These are phyloP conservation scores for Epicauta chinensis DNA, from an alignment of 1,140 invertebrate species.

Conservation along the genomic window DNA sequence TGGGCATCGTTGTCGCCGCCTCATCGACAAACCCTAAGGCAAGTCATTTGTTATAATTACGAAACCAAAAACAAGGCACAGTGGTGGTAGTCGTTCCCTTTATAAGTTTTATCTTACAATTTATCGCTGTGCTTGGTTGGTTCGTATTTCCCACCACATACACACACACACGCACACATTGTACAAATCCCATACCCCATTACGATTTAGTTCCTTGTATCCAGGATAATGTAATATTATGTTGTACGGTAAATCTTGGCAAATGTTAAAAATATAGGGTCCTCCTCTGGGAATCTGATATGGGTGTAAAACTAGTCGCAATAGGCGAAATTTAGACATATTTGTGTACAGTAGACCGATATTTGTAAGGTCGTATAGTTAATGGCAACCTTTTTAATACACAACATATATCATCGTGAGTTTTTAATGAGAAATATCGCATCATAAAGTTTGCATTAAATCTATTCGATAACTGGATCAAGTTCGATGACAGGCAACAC, in stretches of 20 bases:
- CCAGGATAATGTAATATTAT: slow-evolving; percentile 30
- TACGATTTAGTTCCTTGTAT: slow-evolving; percentile 29
- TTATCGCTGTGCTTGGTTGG: slow-evolving; percentile 25
- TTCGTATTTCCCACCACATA: slow-evolving; percentile 21
- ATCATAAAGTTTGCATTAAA: too few species aligned
- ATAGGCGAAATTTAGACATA: too few species aligned
- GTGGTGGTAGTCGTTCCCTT: slow-evolving; percentile 23
- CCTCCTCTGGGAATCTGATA: too few species aligned
- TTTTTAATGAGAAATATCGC: too few species aligned
- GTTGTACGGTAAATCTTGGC: slow-evolving; percentile 22
- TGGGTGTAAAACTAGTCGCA: too few species aligned
- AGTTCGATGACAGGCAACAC: too few species aligned
- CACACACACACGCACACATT: slow-evolving; percentile 7
- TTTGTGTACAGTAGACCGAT: too few species aligned
- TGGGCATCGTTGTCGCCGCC: slow-evolving; percentile 5
- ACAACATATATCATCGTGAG: too few species aligned
- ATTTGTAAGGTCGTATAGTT: too few species aligned
- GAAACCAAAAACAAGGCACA: slow-evolving; percentile 32
- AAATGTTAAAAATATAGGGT: slow-evolving; percentile 19
- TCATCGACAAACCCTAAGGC: slow-evolving; percentile 17
- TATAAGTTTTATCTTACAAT: slow-evolving; percentile 31
- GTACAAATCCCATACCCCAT: slow-evolving; percentile 22
- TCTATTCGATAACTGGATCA: too few species aligned
- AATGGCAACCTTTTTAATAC: too few species aligned
- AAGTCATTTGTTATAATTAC: slow-evolving; percentile 33